Base-by-base conservation (phyloP, 2,888 invertebrate species). In the Lypha dubia region DNA sequence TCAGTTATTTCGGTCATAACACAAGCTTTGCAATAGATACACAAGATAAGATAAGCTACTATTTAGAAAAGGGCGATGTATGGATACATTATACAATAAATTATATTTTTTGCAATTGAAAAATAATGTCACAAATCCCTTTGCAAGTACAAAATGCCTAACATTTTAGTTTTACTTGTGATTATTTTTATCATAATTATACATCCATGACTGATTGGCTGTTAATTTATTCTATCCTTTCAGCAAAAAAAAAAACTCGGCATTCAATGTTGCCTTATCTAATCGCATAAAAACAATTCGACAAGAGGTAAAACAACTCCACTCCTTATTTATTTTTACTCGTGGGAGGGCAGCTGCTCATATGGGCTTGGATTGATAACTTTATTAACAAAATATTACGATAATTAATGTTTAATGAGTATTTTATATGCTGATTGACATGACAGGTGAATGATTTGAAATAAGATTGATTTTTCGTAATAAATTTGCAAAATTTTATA, bases 371-470 rank as follows among this genome's bases (percentile, higher is more conserved):
- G 41, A 63, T 46, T 62, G 35, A 79, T 63, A 79, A 63, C 17
- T 53, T 70, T 62, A 70, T 79, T 79, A 79, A 46, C 53, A 56
- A 44, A 53, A 17, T 28, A 15, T 68, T 67, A 41, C 32, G 35
- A 56, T 75, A 74, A 79, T 73, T 79, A 77, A 11, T 20, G 24
- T 77, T 73, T 79, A 79, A 83, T 83, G 49, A 62, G 13, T 68
- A 56, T 65, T 79, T 28, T 46, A 79, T 79, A 35, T 79, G 22
- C 41, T 79, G 56, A 83, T 83, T 83, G 77, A 67, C 77, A 83
- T 46, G 73, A 67, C 44, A 53, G 60, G 15, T 62, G 65, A 22
- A 68, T 67, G 51, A 17, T 15, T 46, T 24, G n/a, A 58, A 46
- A 60, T 49, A 62, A 51, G 41, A 38, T 32, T 17, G 32, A 44